These are phyloP conservation scores for Cryptophagus acutangulus DNA, from an alignment of 2,888 invertebrate genomes.

Conservation along the genomic window DNA sequence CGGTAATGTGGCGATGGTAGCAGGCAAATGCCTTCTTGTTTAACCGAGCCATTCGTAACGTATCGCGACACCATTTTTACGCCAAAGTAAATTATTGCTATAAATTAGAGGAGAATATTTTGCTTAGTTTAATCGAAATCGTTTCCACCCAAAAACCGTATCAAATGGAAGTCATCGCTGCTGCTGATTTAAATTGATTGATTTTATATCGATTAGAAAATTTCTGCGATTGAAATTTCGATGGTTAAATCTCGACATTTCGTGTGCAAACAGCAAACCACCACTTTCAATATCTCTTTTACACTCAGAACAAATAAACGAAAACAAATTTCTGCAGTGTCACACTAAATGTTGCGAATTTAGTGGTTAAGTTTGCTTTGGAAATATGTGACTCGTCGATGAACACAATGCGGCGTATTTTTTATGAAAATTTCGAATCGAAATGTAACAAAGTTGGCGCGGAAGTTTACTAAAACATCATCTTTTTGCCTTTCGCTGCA, in stretches of 20 bases:
- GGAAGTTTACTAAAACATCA: conserved; percentile 8
- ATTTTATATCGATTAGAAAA: conserved; percentile 14
- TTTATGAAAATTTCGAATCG: too few relatives aligned
- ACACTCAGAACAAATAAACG: too few relatives aligned
- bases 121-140: too few relatives aligned
- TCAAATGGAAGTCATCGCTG: conserved; percentile 9
- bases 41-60: conserved; percentile 46
- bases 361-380: too few relatives aligned
- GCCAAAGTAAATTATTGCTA: too few relatives aligned
- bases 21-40: conserved; percentile 46
- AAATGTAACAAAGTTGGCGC: conserved; percentile 19
- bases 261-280: conserved; percentile 29
- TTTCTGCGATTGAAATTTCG: conserved; percentile 14
- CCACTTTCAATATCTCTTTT: too few relatives aligned
- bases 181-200: conserved; percentile 4
- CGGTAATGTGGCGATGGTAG: conserved; percentile 43
- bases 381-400: too few relatives aligned
- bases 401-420: conserved; percentile 33
- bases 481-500: conserved; percentile 39
- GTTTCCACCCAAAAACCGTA: too few relatives aligned
- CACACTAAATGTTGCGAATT: too few relatives aligned
- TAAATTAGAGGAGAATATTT: too few relatives aligned
- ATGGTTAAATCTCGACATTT: conserved; percentile 17
- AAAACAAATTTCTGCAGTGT: too few relatives aligned
- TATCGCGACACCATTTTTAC: conserved; percentile 46